Evolutionary conservation across 1,140 invertebrate species (phyloP).

Genomic region (Euglossa dilemma): DNA sequence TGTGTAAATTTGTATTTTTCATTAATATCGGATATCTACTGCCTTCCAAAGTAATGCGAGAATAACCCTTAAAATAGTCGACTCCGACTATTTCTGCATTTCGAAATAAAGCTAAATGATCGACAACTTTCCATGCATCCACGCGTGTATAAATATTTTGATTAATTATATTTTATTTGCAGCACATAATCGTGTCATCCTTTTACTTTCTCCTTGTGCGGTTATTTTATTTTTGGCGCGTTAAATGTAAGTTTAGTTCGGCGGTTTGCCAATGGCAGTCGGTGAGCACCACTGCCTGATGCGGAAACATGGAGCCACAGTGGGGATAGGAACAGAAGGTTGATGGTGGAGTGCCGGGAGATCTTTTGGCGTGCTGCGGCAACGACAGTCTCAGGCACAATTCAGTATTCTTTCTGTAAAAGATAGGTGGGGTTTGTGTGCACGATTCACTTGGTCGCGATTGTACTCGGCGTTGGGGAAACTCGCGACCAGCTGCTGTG

Average conservation of each 20-base stretch:
- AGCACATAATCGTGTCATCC: background rate
- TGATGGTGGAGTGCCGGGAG: background rate
- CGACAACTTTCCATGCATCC: background rate
- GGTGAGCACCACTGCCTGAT: slow-evolving; percentile 54
- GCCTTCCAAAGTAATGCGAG: background rate
- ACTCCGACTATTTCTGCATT: background rate
- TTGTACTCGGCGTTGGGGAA: background rate
- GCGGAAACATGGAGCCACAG: slow-evolving; percentile 36
- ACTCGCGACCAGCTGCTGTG: slow-evolving; percentile 7
- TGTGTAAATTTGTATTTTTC: background rate
- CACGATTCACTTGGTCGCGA: background rate
- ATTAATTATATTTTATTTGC: background rate
- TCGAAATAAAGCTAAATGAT: background rate
- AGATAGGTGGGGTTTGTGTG: background rate
- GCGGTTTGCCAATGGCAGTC: background rate
- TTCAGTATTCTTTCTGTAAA: background rate
- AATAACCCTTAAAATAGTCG: background rate
- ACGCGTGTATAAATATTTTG: background rate
- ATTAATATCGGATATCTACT: background rate
- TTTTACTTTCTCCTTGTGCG: fast-evolving
- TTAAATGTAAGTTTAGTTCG: background rate
- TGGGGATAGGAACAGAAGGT: slow-evolving; percentile 45
- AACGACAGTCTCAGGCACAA: slow-evolving; percentile 27
- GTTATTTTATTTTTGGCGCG: background rate
- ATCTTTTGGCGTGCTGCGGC: slow-evolving; percentile 46